Evolutionary conservation across 2,797 vertebrate species (phyloP).

Genomic region (Thamnophis elegans): DNA sequence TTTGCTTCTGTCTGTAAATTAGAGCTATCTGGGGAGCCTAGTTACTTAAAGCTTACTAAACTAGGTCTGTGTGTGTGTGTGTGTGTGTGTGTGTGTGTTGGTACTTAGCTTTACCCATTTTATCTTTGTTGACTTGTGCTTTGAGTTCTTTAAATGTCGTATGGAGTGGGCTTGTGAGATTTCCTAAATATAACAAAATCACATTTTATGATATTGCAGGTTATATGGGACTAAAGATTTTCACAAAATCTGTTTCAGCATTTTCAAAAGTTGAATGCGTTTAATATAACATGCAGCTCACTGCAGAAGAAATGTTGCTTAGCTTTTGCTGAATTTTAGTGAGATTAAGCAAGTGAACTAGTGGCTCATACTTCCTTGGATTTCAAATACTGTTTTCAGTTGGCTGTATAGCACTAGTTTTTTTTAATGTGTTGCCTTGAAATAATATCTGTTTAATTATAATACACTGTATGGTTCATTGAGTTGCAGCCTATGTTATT

Average conservation of each 20-base stretch:
- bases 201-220: not conserved
- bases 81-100: not conserved
- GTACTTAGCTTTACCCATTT: constrained; percentile 17
- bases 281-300: not conserved
- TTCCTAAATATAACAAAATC: constrained; percentile 18
- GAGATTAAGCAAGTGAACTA: not conserved
- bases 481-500: not conserved
- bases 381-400: not conserved
- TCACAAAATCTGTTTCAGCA: not conserved
- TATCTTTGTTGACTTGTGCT: constrained; percentile 11
- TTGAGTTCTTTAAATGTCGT: not conserved
- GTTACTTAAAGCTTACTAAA: not conserved
- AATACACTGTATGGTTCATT: constrained; percentile 1
- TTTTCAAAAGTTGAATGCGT: not conserved
- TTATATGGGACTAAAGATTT: not conserved
- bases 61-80: not conserved
- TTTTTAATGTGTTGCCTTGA: not conserved
- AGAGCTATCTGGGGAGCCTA: constrained; percentile 25
- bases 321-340: not conserved
- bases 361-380: constrained; percentile 1
- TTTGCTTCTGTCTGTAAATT: constrained; percentile 45
- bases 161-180: not conserved
- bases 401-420: constrained; percentile 2
- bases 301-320: not conserved
- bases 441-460: not conserved